These are phyloP conservation scores for Drosophila oshimai DNA, from an alignment of 1,140 invertebrate species.

Conservation along the genomic window DNA sequence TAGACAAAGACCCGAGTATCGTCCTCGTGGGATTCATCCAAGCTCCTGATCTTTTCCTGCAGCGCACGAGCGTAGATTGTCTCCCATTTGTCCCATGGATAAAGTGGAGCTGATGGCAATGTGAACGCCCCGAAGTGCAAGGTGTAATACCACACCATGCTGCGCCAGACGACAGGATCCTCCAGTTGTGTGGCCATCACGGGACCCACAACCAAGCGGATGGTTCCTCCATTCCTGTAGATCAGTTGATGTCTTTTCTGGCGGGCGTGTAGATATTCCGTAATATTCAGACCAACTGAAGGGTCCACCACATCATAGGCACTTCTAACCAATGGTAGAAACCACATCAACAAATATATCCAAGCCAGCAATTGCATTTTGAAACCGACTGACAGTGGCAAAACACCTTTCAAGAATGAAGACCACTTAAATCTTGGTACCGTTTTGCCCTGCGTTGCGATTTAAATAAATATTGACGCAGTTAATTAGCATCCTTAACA, in stretches of 20 bases:
- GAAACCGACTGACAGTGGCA: not conserved
- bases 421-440: not conserved
- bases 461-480: not conserved
- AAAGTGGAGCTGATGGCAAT: constrained; percentile 60
- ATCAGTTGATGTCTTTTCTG: constrained; percentile 57
- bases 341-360: not conserved
- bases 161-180: constrained; percentile 67
- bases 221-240: constrained; percentile 52
- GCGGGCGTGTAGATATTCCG: constrained; percentile 43
- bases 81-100: constrained; percentile 80
- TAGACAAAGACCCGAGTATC: constrained; percentile 70
- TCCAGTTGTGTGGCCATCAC: constrained; percentile 52
- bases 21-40: constrained; percentile 53
- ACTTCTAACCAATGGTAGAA: constrained; percentile 14
- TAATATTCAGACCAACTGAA: constrained; percentile 43
- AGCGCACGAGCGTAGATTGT: constrained; percentile 57
- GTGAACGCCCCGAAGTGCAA: constrained; percentile 67
- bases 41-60: constrained; percentile 27
- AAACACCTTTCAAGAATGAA: constrained; percentile 21
- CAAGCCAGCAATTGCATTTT: constrained; percentile 23
- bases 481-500: constrained; percentile 1
- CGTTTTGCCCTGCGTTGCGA: not conserved
- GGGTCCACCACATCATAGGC: constrained; percentile 33
- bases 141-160: constrained; percentile 56
- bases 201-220: constrained; percentile 60